Conservation (phyloP, 2,888 invertebrate genomes). For the Thereva unica region DNA sequence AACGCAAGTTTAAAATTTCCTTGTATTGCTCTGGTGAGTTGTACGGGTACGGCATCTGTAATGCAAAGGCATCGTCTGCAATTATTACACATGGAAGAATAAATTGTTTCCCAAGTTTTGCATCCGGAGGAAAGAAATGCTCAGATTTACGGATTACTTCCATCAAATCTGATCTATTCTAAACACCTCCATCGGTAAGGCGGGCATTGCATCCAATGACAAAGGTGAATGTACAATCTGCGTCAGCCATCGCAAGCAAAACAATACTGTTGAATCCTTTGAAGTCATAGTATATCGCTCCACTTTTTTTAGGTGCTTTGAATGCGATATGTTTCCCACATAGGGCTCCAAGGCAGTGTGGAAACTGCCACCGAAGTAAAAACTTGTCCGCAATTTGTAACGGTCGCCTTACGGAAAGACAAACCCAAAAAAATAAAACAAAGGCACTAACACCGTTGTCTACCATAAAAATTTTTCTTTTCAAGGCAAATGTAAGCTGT, state of each 20-base stretch:
- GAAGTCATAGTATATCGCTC: neutral
- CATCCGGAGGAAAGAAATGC: neutral
- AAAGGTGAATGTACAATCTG: neutral
- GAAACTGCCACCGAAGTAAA: too few relatives aligned
- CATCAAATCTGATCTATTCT: neutral
- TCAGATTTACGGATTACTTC: neutral
- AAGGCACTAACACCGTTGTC: too few relatives aligned
- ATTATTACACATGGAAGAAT: neutral
- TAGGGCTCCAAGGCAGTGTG: neutral
- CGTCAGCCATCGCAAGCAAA: neutral
- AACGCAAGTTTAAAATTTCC: neutral
- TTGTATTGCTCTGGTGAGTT: neutral
- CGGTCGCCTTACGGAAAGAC: too few relatives aligned
- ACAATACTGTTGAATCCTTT: conserved; percentile 4
- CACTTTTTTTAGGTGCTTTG: conserved; percentile 3
- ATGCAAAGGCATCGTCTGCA: neutral
- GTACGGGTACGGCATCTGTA: neutral
- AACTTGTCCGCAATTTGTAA: too few relatives aligned
- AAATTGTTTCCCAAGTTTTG: neutral
- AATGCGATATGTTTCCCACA: conserved; percentile 1
- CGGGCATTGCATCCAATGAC: conserved; percentile 5
- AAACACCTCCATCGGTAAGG: neutral
- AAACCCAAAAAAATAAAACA: too few relatives aligned
- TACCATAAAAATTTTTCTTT: too few relatives aligned
- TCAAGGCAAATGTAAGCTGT: too few relatives aligned